Percentiles rank a stretch among this genome's conserved stretches.
phyloP scores from a whole-genome alignment of 2,113 vertebrate species.

The Microtus pennsylvanicus region DNA sequence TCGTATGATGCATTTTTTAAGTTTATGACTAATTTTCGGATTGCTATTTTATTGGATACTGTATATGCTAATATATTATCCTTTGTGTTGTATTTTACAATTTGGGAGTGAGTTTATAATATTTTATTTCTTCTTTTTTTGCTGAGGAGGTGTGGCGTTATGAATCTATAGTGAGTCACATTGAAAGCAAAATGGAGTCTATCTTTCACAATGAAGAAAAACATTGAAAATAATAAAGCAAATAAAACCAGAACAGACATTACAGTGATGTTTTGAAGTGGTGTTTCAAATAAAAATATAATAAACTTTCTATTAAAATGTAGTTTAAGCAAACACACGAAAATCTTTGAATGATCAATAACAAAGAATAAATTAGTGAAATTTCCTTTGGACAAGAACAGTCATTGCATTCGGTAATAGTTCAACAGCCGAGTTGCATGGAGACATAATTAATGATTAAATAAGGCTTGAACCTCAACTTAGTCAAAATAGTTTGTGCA shows the following conservation, averaged over 20 bases:
- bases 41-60: background rate
- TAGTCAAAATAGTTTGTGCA: background rate
- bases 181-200: background rate
- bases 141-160: background rate
- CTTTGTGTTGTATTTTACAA: background rate
- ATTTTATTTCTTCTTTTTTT: conserved; percentile 29
- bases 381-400: conserved; percentile 14
- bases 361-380: background rate
- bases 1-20: background rate
- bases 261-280: conserved; percentile 30
- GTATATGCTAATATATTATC: background rate
- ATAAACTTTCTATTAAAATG: background rate
- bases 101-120: conserved; percentile 8
- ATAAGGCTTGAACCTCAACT: background rate
- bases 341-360: conserved; percentile 39
- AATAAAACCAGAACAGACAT: conserved; percentile 16
- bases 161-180: conserved; percentile 46
- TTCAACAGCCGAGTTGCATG: background rate
- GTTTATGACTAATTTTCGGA: background rate
- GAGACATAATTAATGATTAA: background rate
- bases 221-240: conserved; percentile 22
- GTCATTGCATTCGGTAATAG: background rate
- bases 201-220: conserved; percentile 44
- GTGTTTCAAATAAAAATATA: background rate
- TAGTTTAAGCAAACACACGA: background rate